Evolutionary conservation across 2,797 vertebrate genomes (phyloP).

Genomic region (Thunnus albacares): DNA sequence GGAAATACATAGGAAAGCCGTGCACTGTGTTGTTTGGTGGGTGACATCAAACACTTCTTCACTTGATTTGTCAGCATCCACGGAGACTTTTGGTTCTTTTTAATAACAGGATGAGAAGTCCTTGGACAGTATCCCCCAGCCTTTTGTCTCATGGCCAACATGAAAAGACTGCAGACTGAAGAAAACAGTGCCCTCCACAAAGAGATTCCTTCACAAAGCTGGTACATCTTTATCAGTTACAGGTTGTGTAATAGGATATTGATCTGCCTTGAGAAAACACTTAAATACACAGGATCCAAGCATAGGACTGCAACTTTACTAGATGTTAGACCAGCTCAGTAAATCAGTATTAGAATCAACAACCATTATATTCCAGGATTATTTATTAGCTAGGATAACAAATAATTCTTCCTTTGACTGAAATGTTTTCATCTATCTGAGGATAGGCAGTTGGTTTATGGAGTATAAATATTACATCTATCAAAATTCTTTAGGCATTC

Average conservation of each 20-base stretch:
- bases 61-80: conserved; percentile 30
- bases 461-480: background rate
- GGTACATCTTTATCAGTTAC: background rate
- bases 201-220: conserved; percentile 11
- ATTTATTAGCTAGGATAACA: background rate
- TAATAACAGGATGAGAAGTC: conserved; percentile 38
- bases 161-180: conserved; percentile 21
- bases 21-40: conserved; percentile 12
- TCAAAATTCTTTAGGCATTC: background rate
- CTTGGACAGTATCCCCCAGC: conserved; percentile 15
- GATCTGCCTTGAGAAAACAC: background rate
- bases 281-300: background rate
- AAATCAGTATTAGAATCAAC: background rate
- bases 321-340: background rate
- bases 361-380: background rate
- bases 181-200: conserved; percentile 20
- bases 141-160: conserved; percentile 23
- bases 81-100: conserved; percentile 23
- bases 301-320: background rate
- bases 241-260: background rate
- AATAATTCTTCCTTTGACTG: background rate
- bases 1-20: conserved; percentile 29
- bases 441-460: background rate
- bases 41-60: conserved; percentile 26
- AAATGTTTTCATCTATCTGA: conserved; percentile 1